A percentile compares a stretch with the other conserved stretches of the same genome.
These are phyloP conservation scores for Tyrannus savana DNA, from an alignment of 2,113 vertebrate species.

Conservation along the genomic window DNA sequence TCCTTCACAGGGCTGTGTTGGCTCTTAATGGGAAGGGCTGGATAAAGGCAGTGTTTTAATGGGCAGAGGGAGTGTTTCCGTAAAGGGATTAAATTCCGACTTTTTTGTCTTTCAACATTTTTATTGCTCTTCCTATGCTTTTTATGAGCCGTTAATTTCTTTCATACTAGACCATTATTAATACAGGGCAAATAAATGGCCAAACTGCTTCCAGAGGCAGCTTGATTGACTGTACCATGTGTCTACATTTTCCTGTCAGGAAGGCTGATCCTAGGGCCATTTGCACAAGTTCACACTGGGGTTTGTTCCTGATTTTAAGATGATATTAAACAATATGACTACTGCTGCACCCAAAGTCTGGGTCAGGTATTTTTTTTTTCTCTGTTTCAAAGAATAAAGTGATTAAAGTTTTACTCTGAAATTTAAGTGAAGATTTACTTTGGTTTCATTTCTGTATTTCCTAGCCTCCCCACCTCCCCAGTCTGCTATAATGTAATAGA, in stretches of 20 bases:
- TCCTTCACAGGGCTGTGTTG: neutral
- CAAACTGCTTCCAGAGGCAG: neutral
- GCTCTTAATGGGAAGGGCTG: neutral
- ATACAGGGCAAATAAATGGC: neutral
- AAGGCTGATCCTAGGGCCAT: neutral
- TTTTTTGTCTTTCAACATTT: slow-evolving; percentile 1
- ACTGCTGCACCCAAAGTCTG: neutral
- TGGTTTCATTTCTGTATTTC: neutral
- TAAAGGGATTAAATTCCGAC: slow-evolving; percentile 15
- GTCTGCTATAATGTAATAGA: neutral
- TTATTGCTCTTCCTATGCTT: neutral
- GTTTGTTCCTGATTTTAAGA: neutral
- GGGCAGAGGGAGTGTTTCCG: neutral
- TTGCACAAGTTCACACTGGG: neutral
- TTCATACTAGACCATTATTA: neutral
- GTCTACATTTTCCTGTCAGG: neutral
- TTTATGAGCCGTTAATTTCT: neutral
- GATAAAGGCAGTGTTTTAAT: slow-evolving; percentile 19
- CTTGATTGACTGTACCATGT: neutral
- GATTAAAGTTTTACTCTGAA: neutral
- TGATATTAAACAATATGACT: neutral
- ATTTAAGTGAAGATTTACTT: slow-evolving; percentile 4
- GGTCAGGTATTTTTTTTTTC: neutral
- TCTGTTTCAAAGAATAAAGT: neutral
- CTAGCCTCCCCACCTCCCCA: neutral